A percentile compares a stretch with the other conserved stretches of the same genome.
These are phyloP conservation scores for Caradrina kadenii DNA, from an alignment of 2,888 invertebrate species.

Conservation along the genomic window DNA sequence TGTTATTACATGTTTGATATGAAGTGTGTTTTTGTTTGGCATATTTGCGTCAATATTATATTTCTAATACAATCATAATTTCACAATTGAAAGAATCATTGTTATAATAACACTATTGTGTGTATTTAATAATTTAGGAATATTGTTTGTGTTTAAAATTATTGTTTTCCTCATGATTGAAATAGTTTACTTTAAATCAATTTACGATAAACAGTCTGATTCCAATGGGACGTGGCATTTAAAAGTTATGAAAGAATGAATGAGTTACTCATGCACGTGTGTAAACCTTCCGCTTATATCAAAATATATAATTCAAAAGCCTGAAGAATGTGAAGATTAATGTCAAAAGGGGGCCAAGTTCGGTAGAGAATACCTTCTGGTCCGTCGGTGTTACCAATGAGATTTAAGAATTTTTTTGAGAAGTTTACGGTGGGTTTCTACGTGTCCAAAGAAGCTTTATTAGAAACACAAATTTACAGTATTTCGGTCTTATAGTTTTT, in stretches of 20 bases:
- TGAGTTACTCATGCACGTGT: background rate
- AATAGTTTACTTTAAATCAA: background rate
- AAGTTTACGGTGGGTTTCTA: too few species aligned
- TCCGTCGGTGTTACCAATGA: too few species aligned
- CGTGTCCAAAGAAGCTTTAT: too few species aligned
- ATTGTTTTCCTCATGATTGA: slow-evolving; percentile 10
- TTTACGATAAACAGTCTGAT: slow-evolving; percentile 6
- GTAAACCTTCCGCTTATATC: too few species aligned
- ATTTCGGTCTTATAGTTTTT: too few species aligned
- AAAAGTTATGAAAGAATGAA: background rate
- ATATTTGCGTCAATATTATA: background rate
- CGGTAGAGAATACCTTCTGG: too few species aligned
- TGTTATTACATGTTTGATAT: background rate
- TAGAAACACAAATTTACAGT: too few species aligned
- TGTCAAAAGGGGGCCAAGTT: too few species aligned
- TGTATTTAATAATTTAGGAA: background rate
- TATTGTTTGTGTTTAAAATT: background rate
- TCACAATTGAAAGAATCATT: background rate
- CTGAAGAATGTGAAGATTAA: too few species aligned
- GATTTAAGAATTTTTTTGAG: too few species aligned
- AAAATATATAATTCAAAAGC: too few species aligned
- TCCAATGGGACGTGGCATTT: background rate
- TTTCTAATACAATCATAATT: background rate
- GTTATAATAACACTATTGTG: background rate
- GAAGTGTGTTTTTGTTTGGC: background rate